Evolutionary conservation across 2,888 invertebrate genomes (phyloP), one percentile per base, ranked within the genome.

Genomic region (Orgyia antiqua): DNA sequence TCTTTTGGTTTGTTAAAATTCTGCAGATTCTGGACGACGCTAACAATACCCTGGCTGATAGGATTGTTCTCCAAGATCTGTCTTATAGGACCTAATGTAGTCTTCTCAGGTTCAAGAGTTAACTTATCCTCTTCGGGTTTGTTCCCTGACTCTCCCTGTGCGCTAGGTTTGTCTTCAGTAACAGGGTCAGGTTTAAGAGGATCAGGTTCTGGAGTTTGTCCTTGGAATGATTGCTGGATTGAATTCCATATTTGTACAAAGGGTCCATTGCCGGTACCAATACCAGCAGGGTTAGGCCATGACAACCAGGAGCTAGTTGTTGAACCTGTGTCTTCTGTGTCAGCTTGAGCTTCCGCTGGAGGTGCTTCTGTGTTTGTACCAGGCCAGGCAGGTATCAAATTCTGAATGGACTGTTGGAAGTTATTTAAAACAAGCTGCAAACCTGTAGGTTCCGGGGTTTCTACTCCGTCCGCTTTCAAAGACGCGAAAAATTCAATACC

Each of bases 401-500:
- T 60, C 13, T 29, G 10, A 63, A 48, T 5, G 47, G 44, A 13
- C 5, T 31, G 42, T 29, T 64, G 59, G 21, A 68, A 38, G 10
- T 3, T 6, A 12, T 1, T 20, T 3, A 39, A 1, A 2, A 19
- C 9, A 8, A 13, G 15, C 3, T 13, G 4, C 1, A 32, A 2
- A 26, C 54, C 23, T 10, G 23, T 23, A 23, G 23, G 9, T 5
- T 2, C 7, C 2, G 10, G 2, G 10, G 4, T 11, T 10, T 6
- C 23, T 10, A 11, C 10, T 10, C 4, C 2, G 2, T 68, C 68
- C 10, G 69, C 68, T 36, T 61, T 72, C 17, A 69, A 32, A 9
- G 51, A 56, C 1, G 68, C 61, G 18, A 69, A 57, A 8, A 67
- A 43, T 32, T 68, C 53, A 1, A 79, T 63, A 7, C 78, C 75